Evolutionary conservation across 2,888 invertebrate genomes (phyloP).

Genomic region (Caenorhabditis doughertyi): DNA sequence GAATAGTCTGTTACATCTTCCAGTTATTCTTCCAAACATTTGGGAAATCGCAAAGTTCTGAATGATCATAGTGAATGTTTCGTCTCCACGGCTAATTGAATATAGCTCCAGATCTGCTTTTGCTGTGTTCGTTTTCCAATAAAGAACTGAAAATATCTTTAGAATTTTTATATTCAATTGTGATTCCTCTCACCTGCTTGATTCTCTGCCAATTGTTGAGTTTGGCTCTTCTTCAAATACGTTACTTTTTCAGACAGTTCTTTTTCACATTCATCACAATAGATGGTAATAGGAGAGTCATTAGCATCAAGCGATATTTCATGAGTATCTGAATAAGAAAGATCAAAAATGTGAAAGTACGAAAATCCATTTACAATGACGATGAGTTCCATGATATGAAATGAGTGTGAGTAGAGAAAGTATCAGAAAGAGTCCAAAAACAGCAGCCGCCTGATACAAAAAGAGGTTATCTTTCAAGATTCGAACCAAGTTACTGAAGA

Average conservation of each 20-base stretch:
- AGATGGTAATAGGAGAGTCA: slow-evolving; percentile 25
- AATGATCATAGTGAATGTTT: slow-evolving; percentile 40
- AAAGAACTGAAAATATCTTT: too few relatives aligned
- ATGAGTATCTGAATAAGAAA: slow-evolving; percentile 26
- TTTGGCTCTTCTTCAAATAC: background rate
- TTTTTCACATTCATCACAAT: slow-evolving; percentile 25
- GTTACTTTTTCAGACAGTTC: background rate
- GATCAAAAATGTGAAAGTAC: background rate
- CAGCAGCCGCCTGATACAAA: slow-evolving; percentile 11
- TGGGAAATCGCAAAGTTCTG: slow-evolving; percentile 45
- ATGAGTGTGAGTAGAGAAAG: slow-evolving; percentile 10
- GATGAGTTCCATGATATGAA: slow-evolving; percentile 10
- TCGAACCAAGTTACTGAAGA: slow-evolving; percentile 32
- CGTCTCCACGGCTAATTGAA: slow-evolving; percentile 28
- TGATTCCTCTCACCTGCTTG: slow-evolving; percentile 30
- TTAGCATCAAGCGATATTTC: slow-evolving; percentile 15
- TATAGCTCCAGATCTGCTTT: slow-evolving; percentile 21
- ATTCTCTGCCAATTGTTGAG: slow-evolving; percentile 17
- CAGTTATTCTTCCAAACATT: slow-evolving; percentile 20
- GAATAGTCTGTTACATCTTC: slow-evolving; percentile 25
- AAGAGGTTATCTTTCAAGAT: slow-evolving; percentile 29
- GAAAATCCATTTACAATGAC: background rate
- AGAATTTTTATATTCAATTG: too few relatives aligned
- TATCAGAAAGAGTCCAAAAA: slow-evolving; percentile 21
- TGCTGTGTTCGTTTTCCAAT: slow-evolving; percentile 10